phyloP scores from a whole-genome alignment of 2,113 vertebrate genomes.

The Dasypus novemcinctus region DNA sequence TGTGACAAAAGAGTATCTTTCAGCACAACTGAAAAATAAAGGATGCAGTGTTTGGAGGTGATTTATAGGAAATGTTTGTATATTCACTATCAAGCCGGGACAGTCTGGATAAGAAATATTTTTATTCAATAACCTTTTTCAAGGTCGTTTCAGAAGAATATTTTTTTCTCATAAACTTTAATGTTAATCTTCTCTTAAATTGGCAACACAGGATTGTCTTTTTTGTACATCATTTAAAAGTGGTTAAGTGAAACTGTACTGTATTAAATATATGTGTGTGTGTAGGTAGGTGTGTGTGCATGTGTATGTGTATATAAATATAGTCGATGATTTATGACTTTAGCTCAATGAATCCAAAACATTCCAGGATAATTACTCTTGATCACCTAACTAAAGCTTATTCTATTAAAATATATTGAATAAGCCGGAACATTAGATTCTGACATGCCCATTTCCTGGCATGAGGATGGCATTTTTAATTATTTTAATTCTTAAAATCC shows the following conservation, averaged over 20 bases:
- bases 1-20: accelerated
- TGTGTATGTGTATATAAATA: not conserved
- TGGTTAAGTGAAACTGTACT: accelerated
- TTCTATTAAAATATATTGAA: not conserved
- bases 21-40: accelerated
- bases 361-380: not conserved
- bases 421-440: not conserved
- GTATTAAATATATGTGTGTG: not conserved
- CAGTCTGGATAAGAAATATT: not conserved
- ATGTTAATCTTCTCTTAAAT: not conserved
- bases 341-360: not conserved
- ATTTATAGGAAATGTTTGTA: accelerated
- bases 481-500: not conserved
- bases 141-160: not conserved
- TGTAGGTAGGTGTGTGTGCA: not conserved
- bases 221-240: accelerated
- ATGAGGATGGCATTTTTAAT: not conserved
- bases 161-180: not conserved
- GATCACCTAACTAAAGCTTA: not conserved
- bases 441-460: not conserved
- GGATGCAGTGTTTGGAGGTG: accelerated
- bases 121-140: not conserved
- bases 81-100: accelerated
- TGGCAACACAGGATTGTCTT: not conserved
- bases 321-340: not conserved